Evolutionary conservation across 2,888 invertebrate genomes (phyloP).

Genomic region (Drosophila testacea): DNA sequence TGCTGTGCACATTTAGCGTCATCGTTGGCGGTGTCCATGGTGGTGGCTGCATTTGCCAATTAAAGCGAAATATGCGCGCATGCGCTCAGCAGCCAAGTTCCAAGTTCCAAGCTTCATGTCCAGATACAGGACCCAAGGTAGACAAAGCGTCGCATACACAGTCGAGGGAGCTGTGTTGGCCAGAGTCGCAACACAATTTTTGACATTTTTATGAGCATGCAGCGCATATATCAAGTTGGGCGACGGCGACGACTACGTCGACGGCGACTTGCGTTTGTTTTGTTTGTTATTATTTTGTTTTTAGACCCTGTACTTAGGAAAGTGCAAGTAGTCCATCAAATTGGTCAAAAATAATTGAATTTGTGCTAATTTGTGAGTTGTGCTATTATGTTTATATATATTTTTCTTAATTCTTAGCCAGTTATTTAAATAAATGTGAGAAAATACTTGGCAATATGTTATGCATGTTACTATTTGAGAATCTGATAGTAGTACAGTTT

Average conservation of each 20-base stretch:
- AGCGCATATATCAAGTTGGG: slow-evolving; percentile 82
- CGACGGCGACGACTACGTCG: slow-evolving; percentile 46
- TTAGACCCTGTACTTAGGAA: too few relatives aligned
- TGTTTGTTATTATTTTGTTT: slow-evolving; percentile 25
- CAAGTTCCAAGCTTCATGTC: slow-evolving; percentile 16
- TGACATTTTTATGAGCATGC: slow-evolving; percentile 84
- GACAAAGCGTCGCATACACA: slow-evolving; percentile 67
- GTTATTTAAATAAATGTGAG: too few relatives aligned
- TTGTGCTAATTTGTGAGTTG: too few relatives aligned
- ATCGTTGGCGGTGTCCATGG: slow-evolving; percentile 75
- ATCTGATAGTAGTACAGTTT: too few relatives aligned
- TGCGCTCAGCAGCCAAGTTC: slow-evolving; percentile 58
- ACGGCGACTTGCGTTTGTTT: slow-evolving; percentile 54
- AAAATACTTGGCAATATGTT: too few relatives aligned
- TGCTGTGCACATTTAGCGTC: slow-evolving; percentile 74
- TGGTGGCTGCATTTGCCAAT: slow-evolving; percentile 74
- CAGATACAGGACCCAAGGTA: slow-evolving; percentile 36
- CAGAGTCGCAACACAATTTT: slow-evolving; percentile 67
- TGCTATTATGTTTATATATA: too few relatives aligned
- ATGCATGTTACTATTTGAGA: too few relatives aligned
- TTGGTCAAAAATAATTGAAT: too few relatives aligned
- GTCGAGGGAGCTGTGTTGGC: not conserved
- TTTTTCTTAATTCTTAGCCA: too few relatives aligned
- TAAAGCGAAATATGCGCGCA: slow-evolving; percentile 80
- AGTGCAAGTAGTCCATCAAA: too few relatives aligned